Conservation (phyloP, 2,113 vertebrate genomes). For the Oryzias melastigma region DNA sequence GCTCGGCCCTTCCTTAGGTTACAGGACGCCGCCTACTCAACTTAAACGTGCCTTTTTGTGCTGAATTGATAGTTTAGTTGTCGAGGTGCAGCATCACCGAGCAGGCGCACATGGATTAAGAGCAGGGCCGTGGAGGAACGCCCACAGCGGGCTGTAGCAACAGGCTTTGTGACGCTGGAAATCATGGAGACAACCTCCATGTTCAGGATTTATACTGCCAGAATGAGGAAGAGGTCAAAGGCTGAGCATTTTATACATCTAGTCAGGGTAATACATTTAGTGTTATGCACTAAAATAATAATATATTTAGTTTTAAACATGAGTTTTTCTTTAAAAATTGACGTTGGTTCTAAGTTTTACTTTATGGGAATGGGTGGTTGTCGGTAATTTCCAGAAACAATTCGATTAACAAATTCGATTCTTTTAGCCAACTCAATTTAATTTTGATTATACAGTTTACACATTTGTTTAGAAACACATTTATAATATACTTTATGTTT, state of each 20-base stretch:
- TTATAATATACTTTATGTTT: no score
- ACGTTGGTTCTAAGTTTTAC: no score
- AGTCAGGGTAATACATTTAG: no score
- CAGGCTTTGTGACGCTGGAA: slow-evolving; percentile 64
- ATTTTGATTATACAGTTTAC: no score
- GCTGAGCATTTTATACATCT: no score
- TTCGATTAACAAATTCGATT: no score
- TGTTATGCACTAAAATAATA: not conserved
- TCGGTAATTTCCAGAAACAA: no score
- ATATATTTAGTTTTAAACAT: not conserved
- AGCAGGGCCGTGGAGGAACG: slow-evolving; percentile 64
- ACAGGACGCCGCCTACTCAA: no score
- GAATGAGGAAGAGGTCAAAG: slow-evolving; percentile 15
- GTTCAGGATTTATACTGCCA: slow-evolving; percentile 31
- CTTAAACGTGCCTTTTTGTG: not conserved
- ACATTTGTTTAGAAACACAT: no score
- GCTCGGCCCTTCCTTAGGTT: no score
- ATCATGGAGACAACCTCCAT: slow-evolving; percentile 49
- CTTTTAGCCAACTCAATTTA: no score
- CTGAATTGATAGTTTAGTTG: slow-evolving; percentile 14
- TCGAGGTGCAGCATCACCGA: slow-evolving; percentile 46
- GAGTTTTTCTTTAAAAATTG: not conserved
- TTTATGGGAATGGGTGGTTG: no score
- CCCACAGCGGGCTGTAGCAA: slow-evolving; percentile 54
- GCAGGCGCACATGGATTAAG: slow-evolving; percentile 64